A percentile compares a stretch with the other conserved stretches of the same genome.
Evolutionary conservation across 2,113 vertebrate species (phyloP).

Genomic region (Alethe castanea): DNA sequence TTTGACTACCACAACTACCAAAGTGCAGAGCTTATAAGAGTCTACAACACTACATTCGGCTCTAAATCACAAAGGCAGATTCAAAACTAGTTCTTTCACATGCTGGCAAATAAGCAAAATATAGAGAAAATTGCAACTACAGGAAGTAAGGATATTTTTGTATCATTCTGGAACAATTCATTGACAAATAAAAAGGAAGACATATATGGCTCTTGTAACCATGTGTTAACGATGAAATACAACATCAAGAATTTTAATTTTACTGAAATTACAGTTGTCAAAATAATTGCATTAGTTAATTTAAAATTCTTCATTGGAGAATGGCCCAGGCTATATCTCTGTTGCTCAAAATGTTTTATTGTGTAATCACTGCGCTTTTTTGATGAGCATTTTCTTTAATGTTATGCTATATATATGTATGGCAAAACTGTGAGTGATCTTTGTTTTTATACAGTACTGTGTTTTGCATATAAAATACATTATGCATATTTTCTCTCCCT

Average conservation of each 20-base stretch:
- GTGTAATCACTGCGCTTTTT: slow-evolving; percentile 52
- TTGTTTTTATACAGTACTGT: slow-evolving; percentile 29
- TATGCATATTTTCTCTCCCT: slow-evolving; percentile 11
- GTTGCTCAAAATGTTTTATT: slow-evolving; percentile 59
- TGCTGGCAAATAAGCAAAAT: background rate
- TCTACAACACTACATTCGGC: background rate
- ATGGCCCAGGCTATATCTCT: slow-evolving; percentile 56
- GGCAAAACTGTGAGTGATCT: slow-evolving; percentile 51
- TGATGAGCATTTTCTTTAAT: slow-evolving; percentile 65
- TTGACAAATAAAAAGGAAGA: slow-evolving; percentile 26
- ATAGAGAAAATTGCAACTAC: background rate
- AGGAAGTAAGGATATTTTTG: slow-evolving; percentile 10
- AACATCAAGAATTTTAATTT: slow-evolving; percentile 64
- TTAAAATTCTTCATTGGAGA: slow-evolving; percentile 64
- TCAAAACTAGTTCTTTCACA: background rate
- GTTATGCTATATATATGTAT: slow-evolving; percentile 59
- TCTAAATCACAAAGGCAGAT: background rate
- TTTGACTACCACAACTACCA: background rate
- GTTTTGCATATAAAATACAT: slow-evolving; percentile 46
- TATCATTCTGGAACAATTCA: slow-evolving; percentile 11
- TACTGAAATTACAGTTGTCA: slow-evolving; percentile 62
- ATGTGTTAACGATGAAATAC: slow-evolving; percentile 50
- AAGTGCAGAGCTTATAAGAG: background rate
- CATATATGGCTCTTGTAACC: slow-evolving; percentile 15
- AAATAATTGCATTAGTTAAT: slow-evolving; percentile 67